These are phyloP conservation scores for Channa striata DNA, from an alignment of 2,797 vertebrate species.

Conservation along the genomic window DNA sequence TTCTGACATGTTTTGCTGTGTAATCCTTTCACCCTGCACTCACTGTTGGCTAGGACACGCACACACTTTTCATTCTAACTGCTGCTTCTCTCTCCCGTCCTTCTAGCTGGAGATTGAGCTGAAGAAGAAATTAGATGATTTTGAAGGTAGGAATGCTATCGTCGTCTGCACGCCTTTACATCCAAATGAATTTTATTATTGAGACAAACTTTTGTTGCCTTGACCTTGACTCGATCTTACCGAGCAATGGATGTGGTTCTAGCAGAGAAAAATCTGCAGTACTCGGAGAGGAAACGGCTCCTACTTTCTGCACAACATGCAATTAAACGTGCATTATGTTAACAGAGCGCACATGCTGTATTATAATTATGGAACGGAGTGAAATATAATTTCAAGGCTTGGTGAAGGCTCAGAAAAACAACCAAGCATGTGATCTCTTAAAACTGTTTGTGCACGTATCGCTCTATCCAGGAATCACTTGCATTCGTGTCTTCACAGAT, in stretches of 20 bases:
- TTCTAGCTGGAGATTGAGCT: constrained; percentile 91
- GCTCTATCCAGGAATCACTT: too few species aligned
- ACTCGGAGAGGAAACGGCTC: not conserved
- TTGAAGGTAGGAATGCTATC: constrained; percentile 88
- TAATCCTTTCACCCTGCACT: constrained; percentile 6
- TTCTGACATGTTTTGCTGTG: constrained; percentile 18
- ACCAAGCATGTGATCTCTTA: constrained; percentile 3
- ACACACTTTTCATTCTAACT: not conserved
- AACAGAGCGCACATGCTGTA: not conserved
- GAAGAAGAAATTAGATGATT: constrained; percentile 90
- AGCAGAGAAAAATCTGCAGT: not conserved
- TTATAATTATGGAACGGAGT: constrained; percentile 23
- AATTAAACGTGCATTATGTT: constrained; percentile 24
- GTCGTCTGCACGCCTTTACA: not conserved
- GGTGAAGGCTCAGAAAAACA: not conserved
- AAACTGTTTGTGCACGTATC: too few species aligned
- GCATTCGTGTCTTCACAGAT: constrained; percentile 48
- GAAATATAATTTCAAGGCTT: constrained; percentile 33
- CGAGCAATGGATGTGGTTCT: not conserved
- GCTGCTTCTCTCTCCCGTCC: constrained; percentile 27
- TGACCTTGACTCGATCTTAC: constrained; percentile 15
- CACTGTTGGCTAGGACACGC: not conserved
- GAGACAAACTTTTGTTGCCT: not conserved
- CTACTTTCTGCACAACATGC: not conserved
- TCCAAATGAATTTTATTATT: not conserved